These are phyloP conservation scores for Tetramorium alpestre DNA, from an alignment of 1,140 invertebrate species.

Conservation along the genomic window DNA sequence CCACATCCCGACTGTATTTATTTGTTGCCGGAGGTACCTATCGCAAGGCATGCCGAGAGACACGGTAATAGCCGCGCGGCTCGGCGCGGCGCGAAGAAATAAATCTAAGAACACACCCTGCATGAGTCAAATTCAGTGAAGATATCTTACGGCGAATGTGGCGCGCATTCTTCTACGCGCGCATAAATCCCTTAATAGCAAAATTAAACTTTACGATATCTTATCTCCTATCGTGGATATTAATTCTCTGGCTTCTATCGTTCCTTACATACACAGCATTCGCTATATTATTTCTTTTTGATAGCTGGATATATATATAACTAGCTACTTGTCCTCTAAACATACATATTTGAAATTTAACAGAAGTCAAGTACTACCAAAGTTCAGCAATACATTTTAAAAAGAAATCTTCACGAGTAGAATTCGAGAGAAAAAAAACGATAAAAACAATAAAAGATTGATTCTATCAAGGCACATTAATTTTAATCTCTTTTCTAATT, in stretches of 20 bases:
- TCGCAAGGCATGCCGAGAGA: conserved; percentile 15
- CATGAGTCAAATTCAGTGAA: conserved; percentile 8
- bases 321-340: conserved; percentile 17
- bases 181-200: conserved; percentile 28
- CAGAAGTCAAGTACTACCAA: background rate
- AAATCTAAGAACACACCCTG: conserved; percentile 38
- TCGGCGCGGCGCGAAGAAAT: conserved; percentile 46
- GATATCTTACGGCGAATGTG: conserved; percentile 14
- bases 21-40: conserved; percentile 61
- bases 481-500: no score
- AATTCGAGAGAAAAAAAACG: no score
- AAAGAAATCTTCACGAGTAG: background rate
- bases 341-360: conserved; percentile 18
- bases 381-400: background rate
- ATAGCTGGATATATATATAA: background rate
- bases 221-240: conserved; percentile 2
- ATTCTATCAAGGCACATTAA: no score
- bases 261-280: background rate
- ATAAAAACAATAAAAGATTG: no score
- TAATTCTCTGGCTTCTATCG: background rate
- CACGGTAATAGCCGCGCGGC: background rate
- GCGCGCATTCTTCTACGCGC: background rate
- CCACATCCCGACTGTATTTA: conserved; percentile 68
- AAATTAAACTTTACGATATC: conserved; percentile 29
- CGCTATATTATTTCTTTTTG: background rate